phyloP scores from a whole-genome alignment of 1,140 invertebrate genomes.

The Charaxes varanes region DNA sequence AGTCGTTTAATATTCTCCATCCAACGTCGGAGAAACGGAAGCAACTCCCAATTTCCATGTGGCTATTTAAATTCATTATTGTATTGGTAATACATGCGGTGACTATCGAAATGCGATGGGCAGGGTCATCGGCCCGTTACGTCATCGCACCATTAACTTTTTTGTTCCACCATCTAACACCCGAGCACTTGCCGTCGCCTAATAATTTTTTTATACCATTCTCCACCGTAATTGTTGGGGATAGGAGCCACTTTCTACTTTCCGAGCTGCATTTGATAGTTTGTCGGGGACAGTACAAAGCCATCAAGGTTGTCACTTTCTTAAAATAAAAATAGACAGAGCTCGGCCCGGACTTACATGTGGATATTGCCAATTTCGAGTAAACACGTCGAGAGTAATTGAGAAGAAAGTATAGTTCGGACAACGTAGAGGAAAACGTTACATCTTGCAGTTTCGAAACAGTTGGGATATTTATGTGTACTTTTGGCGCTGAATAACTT shows the following conservation, averaged over 20 bases:
- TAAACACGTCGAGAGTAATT: too few species aligned
- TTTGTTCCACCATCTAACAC: constrained; percentile 36
- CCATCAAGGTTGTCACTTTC: constrained; percentile 1
- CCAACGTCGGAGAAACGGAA: too few species aligned
- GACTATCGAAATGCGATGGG: constrained; percentile 33
- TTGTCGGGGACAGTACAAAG: constrained; percentile 10
- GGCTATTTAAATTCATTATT: constrained; percentile 14
- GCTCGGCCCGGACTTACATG: background rate
- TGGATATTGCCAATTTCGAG: too few species aligned
- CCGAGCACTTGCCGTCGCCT: constrained; percentile 7
- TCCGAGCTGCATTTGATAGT: constrained; percentile 8
- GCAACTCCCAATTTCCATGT: constrained; percentile 14
- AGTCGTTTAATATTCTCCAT: too few species aligned
- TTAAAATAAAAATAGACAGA: background rate
- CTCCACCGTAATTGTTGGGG: constrained; percentile 10
- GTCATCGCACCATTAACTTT: constrained; percentile 50
- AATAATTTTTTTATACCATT: constrained; percentile 10
- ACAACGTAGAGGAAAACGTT: too few species aligned
- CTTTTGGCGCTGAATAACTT: too few species aligned
- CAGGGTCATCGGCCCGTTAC: constrained; percentile 43
- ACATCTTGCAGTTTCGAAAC: too few species aligned
- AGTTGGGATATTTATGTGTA: too few species aligned
- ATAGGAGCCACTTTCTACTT: constrained; percentile 12
- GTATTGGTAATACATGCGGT: constrained; percentile 29
- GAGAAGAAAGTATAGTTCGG: too few species aligned